Evolutionary conservation across 2,113 vertebrate species (phyloP), one percentile per base, ranked within the genome.

Genomic region (Macquaria australasica): DNA sequence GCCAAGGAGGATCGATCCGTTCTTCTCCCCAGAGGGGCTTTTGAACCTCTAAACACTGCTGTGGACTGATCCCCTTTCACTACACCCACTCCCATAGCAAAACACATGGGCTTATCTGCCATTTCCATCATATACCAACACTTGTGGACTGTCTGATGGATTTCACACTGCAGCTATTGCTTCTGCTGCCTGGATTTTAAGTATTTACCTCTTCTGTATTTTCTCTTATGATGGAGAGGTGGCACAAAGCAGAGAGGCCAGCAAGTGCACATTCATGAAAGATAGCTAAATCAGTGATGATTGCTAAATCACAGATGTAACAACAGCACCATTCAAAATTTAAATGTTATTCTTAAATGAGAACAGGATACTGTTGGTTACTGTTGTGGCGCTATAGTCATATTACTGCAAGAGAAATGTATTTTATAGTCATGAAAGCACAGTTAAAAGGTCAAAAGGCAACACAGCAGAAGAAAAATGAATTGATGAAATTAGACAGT

Each of bases 11-110:
- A 95, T 95, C 66, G 93, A 95, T 94, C 81, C 16, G 59, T 86
- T 91, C 75, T 75, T 77, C 71, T 93, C 91, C 93, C 93, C 77
- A 89, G 90, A 92, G 93, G 87, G 66, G 85, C 73, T 76, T 92
- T 93, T 91, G 86, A 91, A 88, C 92, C 88, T 92, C 88, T 91
- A 89, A 94, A 93, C 93, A 93, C 84, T 90, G 87, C 92, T 92
- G 89, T 82, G 90, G 87, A 91, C 89, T 87, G 90, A 94, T 94
- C 89, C 91, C 74, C 89, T 95, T 94, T 92, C 92, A 93, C 90
- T 88, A 87, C 73, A 87, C 91, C 89, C 84, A 76, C 88, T 86
- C 79, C 79, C 83, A 81, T 9, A 84, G 80, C 83, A 89, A 83
- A 93, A 89, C 91, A 86, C 82, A 68, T 34, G 0, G 79, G 79